Percentiles rank a stretch among this genome's conserved stretches.
These are phyloP conservation scores for Choloepus hoffmanni DNA, from an alignment of 2,113 vertebrate genomes.

Conservation along the genomic window DNA sequence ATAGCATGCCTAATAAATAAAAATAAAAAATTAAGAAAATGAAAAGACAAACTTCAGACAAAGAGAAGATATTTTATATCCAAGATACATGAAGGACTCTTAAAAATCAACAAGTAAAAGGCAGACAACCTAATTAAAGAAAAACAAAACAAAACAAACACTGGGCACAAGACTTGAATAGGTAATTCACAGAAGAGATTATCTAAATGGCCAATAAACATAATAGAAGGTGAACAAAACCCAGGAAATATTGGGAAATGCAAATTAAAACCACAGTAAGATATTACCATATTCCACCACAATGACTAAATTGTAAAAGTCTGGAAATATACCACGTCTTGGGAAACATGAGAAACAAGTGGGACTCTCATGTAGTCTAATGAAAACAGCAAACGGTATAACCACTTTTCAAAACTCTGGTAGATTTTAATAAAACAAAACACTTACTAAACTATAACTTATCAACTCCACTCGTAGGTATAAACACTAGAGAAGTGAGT, in stretches of 20 bases:
- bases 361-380: not conserved
- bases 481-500: not conserved
- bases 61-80: not conserved
- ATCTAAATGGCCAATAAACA: not conserved
- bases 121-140: not conserved
- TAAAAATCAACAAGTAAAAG: not conserved
- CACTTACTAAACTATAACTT: not conserved
- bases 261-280: not conserved
- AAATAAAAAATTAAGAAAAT: conserved; percentile 43
- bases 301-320: not conserved
- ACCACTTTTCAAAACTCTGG: not conserved
- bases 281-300: not conserved
- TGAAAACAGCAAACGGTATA: not conserved
- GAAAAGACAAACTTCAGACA: not conserved
- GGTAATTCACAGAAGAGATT: not conserved
- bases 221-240: not conserved
- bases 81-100: not conserved
- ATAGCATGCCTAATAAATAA: not conserved
- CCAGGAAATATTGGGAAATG: not conserved
- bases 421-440: not conserved
- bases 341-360: not conserved
- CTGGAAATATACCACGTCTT: not conserved
- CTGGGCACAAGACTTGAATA: not conserved
- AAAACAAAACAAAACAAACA: not conserved
- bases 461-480: not conserved